phyloP scores from a whole-genome alignment of 2,797 vertebrate species.

The Phoxinus dragarum region DNA sequence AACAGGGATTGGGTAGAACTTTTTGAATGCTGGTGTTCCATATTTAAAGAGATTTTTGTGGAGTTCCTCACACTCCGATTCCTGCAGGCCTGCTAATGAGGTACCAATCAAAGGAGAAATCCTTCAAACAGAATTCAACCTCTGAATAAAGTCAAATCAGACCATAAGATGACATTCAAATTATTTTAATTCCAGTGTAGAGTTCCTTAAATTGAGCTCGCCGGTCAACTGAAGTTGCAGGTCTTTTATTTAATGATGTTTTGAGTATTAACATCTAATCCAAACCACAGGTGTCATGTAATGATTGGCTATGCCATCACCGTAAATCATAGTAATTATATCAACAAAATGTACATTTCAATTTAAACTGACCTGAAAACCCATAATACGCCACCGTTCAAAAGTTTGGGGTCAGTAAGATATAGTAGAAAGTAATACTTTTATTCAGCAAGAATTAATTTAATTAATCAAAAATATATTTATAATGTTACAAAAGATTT shows the following conservation, averaged over 20 bases:
- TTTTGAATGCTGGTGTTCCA: not conserved
- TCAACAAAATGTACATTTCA: not conserved
- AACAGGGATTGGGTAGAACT: slow-evolving; percentile 10
- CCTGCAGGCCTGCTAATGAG: slow-evolving; percentile 21
- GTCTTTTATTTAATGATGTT: slow-evolving; percentile 21
- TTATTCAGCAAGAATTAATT: not conserved
- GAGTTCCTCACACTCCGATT: not conserved
- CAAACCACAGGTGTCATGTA: slow-evolving; percentile 7
- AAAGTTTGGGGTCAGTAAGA: not conserved
- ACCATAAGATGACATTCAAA: slow-evolving; percentile 12
- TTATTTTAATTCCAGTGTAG: slow-evolving; percentile 29
- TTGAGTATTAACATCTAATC: slow-evolving; percentile 18
- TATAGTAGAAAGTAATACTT: not conserved
- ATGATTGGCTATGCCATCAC: not conserved
- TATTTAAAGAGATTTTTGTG: slow-evolving; percentile 17
- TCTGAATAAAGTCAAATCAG: slow-evolving; percentile 24
- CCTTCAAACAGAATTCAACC: slow-evolving; percentile 30
- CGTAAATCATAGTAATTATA: slow-evolving; percentile 12
- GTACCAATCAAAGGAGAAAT: slow-evolving; percentile 41
- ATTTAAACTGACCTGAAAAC: not conserved
- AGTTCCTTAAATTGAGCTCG: not conserved
- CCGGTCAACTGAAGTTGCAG: not conserved
- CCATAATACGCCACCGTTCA: not conserved
- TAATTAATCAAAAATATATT: not conserved
- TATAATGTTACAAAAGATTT: not conserved